Percentiles rank a stretch among this genome's conserved stretches.
Conservation (phyloP, 2,888 invertebrate genomes). For the Mechanitis messenoides region DNA sequence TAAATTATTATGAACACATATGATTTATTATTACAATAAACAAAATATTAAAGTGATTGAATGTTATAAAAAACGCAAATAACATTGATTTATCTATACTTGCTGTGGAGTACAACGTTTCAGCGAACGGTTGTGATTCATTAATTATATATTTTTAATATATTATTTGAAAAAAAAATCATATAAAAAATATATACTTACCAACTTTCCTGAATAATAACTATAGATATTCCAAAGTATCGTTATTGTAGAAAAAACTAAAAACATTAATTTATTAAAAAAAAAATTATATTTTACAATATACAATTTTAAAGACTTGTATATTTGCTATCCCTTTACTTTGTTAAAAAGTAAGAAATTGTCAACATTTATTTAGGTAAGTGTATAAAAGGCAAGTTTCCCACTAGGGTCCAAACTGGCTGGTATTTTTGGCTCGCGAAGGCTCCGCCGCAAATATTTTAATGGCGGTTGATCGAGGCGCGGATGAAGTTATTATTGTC, state of each 20-base stretch:
- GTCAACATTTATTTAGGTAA: not conserved
- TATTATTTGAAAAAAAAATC: too few species aligned
- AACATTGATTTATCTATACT: slow-evolving; percentile 20
- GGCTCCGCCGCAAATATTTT: slow-evolving; percentile 19
- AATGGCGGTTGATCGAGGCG: slow-evolving; percentile 17
- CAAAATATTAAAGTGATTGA: slow-evolving; percentile 37
- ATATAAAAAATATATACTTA: too few species aligned
- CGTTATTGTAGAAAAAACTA: too few species aligned
- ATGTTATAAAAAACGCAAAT: slow-evolving; percentile 19
- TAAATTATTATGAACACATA: slow-evolving; percentile 62
- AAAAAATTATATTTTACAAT: too few species aligned
- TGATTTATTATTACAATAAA: slow-evolving; percentile 69
- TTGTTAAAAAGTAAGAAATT: slow-evolving; percentile 2
- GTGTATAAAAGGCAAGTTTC: slow-evolving; percentile 11
- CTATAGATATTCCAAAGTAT: too few species aligned
- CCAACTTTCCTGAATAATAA: too few species aligned
- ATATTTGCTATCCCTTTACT: not conserved
- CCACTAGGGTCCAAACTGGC: slow-evolving; percentile 19
- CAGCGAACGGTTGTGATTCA: too few species aligned
- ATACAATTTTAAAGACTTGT: too few species aligned
- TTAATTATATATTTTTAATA: too few species aligned
- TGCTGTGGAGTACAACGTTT: not conserved
- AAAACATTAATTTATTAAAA: too few species aligned
- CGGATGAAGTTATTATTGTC: slow-evolving; percentile 21
- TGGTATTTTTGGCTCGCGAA: slow-evolving; percentile 16